Percentiles rank a stretch among this genome's conserved stretches.
These are phyloP conservation scores for Pachycephus smyrnensis DNA, from an alignment of 2,888 invertebrate species.

Conservation along the genomic window DNA sequence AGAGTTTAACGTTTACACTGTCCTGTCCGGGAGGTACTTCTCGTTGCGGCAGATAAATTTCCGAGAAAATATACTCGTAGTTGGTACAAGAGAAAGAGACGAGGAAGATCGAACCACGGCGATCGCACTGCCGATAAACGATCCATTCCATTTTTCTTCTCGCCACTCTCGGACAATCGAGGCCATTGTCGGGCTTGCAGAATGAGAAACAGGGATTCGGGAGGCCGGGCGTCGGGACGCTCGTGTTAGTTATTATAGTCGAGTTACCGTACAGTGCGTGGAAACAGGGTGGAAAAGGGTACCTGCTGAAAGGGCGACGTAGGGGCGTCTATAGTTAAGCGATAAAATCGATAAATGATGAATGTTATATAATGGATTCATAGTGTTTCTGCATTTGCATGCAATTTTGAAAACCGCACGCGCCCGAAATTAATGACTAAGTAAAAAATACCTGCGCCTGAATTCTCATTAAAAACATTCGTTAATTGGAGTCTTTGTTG, in stretches of 20 bases:
- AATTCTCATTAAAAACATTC: neutral
- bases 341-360: neutral
- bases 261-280: neutral
- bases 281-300: neutral
- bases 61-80: neutral
- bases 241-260: neutral
- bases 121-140: neutral
- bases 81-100: neutral
- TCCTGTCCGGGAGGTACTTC: neutral
- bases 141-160: neutral
- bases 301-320: neutral
- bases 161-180: neutral
- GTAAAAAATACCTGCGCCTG: neutral
- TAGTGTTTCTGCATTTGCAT: conserved; percentile 49
- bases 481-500: neutral
- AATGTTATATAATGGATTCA: neutral
- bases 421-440: neutral
- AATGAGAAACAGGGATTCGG: neutral
- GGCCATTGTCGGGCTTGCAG: neutral
- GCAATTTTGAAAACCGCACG: conserved; percentile 37
- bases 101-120: neutral
- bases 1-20: conserved; percentile 6
- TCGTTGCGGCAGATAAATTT: neutral
- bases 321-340: neutral
- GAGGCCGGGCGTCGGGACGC: neutral